Conservation (phyloP, 2,888 invertebrate genomes). For the Ennomos quercinarius region DNA sequence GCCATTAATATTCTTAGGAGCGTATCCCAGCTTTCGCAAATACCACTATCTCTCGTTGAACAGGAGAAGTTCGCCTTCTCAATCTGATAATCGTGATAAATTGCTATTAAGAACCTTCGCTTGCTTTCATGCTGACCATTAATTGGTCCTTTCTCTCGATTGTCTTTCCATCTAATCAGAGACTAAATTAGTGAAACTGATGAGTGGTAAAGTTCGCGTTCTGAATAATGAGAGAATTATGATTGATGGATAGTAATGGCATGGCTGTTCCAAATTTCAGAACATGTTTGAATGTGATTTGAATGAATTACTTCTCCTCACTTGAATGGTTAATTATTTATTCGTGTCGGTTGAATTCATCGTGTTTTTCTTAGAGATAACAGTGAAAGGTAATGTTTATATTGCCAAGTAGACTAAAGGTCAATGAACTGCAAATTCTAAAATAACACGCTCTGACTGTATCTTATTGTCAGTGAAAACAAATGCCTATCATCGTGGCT, state of each 20-base stretch:
- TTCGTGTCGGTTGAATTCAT: background rate
- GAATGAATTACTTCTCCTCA: background rate
- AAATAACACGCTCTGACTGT: conserved; percentile 21
- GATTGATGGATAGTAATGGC: conserved; percentile 28
- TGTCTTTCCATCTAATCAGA: conserved; percentile 46
- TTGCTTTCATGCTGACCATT: conserved; percentile 55
- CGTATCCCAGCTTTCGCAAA: conserved; percentile 45
- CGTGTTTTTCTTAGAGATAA: conserved; percentile 17
- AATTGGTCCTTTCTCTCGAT: conserved; percentile 62
- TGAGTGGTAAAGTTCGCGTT: conserved; percentile 20
- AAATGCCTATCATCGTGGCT: conserved; percentile 7
- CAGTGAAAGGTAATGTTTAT: conserved; percentile 13
- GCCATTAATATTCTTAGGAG: conserved; percentile 19
- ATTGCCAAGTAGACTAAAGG: conserved; percentile 1
- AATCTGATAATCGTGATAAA: conserved; percentile 69
- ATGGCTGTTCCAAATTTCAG: conserved; percentile 13
- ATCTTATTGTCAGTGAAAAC: conserved; percentile 15
- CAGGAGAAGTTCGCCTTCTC: conserved; percentile 49
- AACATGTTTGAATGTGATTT: conserved; percentile 9
- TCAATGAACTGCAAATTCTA: conserved; percentile 21
- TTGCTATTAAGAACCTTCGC: conserved; percentile 56
- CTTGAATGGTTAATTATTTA: background rate
- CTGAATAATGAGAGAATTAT: conserved; percentile 27
- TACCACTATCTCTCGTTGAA: conserved; percentile 52
- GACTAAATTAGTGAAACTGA: conserved; percentile 35